These are phyloP conservation scores for Daboia siamensis DNA, from an alignment of 2,113 vertebrate genomes.

Conservation along the genomic window DNA sequence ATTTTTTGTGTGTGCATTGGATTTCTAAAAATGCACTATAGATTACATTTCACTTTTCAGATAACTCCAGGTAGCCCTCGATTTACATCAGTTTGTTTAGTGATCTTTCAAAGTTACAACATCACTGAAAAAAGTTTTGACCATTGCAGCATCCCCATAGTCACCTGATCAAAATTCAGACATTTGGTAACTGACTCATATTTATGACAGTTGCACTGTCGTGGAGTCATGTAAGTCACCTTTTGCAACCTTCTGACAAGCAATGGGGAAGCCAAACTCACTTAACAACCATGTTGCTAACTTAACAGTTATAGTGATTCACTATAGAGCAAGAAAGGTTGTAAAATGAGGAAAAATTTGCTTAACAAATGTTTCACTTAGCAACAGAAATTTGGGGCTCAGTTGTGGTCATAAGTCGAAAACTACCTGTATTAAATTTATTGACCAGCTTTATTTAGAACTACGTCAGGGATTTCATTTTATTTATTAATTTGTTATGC, in stretches of 20 bases:
- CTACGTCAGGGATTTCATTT: not conserved
- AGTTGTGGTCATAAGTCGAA: not conserved
- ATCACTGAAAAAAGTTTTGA: not conserved
- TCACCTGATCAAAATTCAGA: not conserved
- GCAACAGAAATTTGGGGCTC: not conserved
- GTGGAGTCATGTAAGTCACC: too few relatives aligned
- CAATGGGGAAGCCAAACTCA: not conserved
- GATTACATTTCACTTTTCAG: not conserved
- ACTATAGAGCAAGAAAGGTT: not conserved
- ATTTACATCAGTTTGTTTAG: not conserved
- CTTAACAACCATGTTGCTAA: not conserved
- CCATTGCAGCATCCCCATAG: not conserved
- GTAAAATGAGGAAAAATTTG: not conserved
- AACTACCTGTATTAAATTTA: not conserved
- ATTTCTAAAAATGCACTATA: not conserved
- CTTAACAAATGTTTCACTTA: not conserved
- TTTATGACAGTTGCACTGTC: not conserved
- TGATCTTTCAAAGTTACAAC: not conserved
- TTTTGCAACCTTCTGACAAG: not conserved
- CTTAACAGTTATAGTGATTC: not conserved
- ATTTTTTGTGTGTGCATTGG: not conserved
- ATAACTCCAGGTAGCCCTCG: not conserved
- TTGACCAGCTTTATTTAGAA: conserved; percentile 3
- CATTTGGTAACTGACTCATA: not conserved
- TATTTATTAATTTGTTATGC: not conserved